Evolutionary conservation across 1,140 invertebrate species (phyloP).

Genomic region (Sinella curviseta): DNA sequence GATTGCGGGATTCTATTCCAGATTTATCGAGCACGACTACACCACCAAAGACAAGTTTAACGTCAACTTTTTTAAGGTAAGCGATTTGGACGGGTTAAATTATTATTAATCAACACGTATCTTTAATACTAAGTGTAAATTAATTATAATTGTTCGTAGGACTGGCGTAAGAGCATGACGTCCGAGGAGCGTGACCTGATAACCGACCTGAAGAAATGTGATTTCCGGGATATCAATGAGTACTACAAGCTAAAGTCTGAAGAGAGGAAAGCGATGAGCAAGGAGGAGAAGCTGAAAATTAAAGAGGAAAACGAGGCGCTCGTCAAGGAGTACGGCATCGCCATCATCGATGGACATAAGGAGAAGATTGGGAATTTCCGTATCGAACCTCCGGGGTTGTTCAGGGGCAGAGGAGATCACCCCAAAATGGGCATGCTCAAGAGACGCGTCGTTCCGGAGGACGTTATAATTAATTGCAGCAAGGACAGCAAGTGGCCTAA

Average conservation of each 20-base stretch:
- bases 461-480: conserved; percentile 97
- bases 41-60: conserved; percentile 95
- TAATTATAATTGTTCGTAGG: no score
- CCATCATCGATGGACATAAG: conserved; percentile 94
- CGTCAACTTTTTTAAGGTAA: conserved; percentile 85
- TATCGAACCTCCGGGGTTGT: conserved; percentile 95
- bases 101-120: neutral
- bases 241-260: conserved; percentile 85
- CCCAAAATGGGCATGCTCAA: conserved; percentile 99
- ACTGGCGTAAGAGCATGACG: conserved; percentile 89
- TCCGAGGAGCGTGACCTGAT: conserved; percentile 75
- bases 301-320: conserved; percentile 91
- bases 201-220: conserved; percentile 86
- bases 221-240: conserved; percentile 86
- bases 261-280: conserved; percentile 74
- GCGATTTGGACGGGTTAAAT: neutral
- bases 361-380: conserved; percentile 99
- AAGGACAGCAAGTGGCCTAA: conserved; percentile 84
- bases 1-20: conserved; percentile 95
- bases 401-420: conserved; percentile 96
- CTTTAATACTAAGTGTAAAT: neutral
- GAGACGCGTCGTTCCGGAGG: conserved; percentile 83
- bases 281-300: conserved; percentile 80
- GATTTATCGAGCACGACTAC: conserved; percentile 99
- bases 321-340: conserved; percentile 91